These are phyloP conservation scores for Ophion obscuratus DNA, from an alignment of 2,888 invertebrate species.

Conservation along the genomic window DNA sequence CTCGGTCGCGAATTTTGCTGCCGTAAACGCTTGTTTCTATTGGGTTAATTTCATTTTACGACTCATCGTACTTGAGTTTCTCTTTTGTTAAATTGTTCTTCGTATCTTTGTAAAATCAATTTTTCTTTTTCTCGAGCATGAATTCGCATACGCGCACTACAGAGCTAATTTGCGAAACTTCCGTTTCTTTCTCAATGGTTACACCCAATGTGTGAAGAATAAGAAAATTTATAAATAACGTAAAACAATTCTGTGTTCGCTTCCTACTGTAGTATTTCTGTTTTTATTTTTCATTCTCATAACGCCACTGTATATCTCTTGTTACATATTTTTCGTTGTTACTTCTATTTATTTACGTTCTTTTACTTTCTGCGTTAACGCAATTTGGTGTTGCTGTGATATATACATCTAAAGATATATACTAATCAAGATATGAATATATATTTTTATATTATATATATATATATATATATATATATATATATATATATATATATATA, in stretches of 20 bases:
- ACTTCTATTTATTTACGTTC: conserved; percentile 58
- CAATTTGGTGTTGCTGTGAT: conserved; percentile 82
- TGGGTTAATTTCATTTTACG: conserved; percentile 35
- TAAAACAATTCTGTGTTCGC: conserved; percentile 62
- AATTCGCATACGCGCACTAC: conserved; percentile 62
- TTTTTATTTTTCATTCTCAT: conserved; percentile 47
- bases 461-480: conserved; percentile 55
- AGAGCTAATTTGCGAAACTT: conserved; percentile 64
- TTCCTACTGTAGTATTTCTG: conserved; percentile 64
- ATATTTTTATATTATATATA: conserved; percentile 30
- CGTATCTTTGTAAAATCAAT: conserved; percentile 34
- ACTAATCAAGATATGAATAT: conserved; percentile 70
- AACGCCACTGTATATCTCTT: conserved; percentile 35
- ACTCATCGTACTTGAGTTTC: conserved; percentile 17
- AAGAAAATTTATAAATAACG: conserved; percentile 24
- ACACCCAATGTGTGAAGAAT: conserved; percentile 44
- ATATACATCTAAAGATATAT: conserved; percentile 26
- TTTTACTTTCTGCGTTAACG: conserved; percentile 74
- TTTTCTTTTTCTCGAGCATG: conserved; percentile 57
- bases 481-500: conserved; percentile 37
- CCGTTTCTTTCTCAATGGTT: conserved; percentile 59
- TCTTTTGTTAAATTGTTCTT: conserved; percentile 24
- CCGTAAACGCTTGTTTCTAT: conserved; percentile 63
- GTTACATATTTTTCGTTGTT: conserved; percentile 38
- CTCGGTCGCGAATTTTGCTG: conserved; percentile 62